These are phyloP conservation scores for Steinernema khuongi DNA, from an alignment of 1,140 invertebrate species.

Conservation along the genomic window DNA sequence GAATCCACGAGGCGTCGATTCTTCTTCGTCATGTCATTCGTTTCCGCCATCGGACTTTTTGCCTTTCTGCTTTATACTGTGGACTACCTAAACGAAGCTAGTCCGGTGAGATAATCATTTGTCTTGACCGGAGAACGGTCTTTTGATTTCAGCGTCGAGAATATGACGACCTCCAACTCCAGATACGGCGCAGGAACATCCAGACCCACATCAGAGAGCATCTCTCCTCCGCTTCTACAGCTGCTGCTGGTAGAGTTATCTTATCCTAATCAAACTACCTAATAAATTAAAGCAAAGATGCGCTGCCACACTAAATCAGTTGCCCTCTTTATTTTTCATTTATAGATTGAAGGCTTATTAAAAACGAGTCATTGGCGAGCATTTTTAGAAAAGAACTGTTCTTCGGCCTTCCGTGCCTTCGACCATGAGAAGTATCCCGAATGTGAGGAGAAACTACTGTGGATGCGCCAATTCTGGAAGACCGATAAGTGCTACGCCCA, in stretches of 20 bases:
- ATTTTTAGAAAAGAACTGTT: neutral
- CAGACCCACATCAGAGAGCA: neutral
- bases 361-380: neutral
- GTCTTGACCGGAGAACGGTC: neutral
- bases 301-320: too few relatives aligned
- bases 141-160: neutral
- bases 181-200: neutral
- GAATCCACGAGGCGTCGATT: neutral
- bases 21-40: slow-evolving; percentile 4
- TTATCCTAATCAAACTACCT: too few relatives aligned
- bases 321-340: too few relatives aligned
- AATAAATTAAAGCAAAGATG: too few relatives aligned
- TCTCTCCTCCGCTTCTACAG: neutral
- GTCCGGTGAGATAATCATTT: neutral
- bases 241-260: neutral
- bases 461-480: slow-evolving; percentile 60
- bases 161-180: neutral
- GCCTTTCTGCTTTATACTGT: neutral
- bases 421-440: slow-evolving; percentile 27
- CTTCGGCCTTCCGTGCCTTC: too few relatives aligned
- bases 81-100: neutral
- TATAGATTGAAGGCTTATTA: too few relatives aligned
- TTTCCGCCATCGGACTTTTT: neutral
- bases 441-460: slow-evolving; percentile 47
- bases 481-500: slow-evolving; percentile 60